These are phyloP conservation scores for Drosophila auraria DNA, from an alignment of 1,140 invertebrate genomes.

Conservation along the genomic window DNA sequence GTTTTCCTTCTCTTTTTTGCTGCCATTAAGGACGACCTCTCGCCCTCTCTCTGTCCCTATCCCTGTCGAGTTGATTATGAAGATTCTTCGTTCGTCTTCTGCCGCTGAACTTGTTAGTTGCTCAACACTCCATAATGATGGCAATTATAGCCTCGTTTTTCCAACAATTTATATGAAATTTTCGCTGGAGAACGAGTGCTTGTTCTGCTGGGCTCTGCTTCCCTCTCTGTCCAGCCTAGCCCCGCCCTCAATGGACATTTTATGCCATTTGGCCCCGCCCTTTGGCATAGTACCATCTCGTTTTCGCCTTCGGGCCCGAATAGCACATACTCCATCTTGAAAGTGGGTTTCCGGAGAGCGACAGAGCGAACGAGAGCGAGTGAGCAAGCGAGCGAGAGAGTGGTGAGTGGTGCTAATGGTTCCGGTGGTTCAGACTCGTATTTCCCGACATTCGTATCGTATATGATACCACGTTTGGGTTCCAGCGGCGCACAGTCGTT, in stretches of 20 bases:
- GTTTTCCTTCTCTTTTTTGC: neutral
- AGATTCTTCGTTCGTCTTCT: conserved; percentile 52
- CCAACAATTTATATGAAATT: conserved; percentile 84
- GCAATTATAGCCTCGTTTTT: conserved; percentile 85
- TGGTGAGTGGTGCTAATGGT: conserved; percentile 18
- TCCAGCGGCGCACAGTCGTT: conserved; percentile 65
- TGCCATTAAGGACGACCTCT: conserved; percentile 34
- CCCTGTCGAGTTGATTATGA: conserved; percentile 67
- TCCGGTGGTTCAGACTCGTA: conserved; percentile 27
- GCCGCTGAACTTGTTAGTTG: conserved; percentile 64
- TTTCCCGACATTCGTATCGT: conserved; percentile 29
- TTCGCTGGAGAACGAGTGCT: conserved; percentile 28
- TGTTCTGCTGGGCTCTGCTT: neutral
- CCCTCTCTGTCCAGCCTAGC: conserved; percentile 5
- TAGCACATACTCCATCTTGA: conserved; percentile 71
- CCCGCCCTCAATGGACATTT: conserved; percentile 47
- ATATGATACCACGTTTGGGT: conserved; percentile 62
- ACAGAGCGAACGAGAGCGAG: conserved; percentile 7
- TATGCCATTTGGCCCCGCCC: conserved; percentile 55
- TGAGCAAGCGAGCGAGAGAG: conserved; percentile 22
- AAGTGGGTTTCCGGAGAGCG: conserved; percentile 31
- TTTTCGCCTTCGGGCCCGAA: neutral
- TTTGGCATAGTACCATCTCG: conserved; percentile 35
- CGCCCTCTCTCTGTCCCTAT: neutral
- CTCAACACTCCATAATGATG: conserved; percentile 85